Conservation (phyloP, 2,888 invertebrate genomes). For the Liopterus haemorrhoidalis region DNA sequence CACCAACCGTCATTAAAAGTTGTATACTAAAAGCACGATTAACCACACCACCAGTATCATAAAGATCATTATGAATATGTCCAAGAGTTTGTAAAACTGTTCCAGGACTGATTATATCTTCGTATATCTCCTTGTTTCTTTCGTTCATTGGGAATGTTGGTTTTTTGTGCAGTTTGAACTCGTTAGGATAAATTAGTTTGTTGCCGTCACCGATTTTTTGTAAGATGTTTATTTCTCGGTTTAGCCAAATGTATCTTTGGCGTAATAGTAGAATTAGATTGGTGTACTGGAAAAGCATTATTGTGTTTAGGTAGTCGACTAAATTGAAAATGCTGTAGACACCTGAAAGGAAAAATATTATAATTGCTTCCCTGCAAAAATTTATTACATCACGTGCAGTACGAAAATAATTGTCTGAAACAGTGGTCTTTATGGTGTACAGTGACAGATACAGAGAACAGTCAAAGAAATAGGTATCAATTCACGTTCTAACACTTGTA, state of each 20-base stretch:
- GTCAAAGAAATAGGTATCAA: no score
- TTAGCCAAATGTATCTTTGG: slow-evolving; percentile 32
- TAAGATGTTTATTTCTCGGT: slow-evolving; percentile 25
- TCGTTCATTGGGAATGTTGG: neutral
- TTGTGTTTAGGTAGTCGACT: slow-evolving; percentile 32
- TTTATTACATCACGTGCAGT: no score
- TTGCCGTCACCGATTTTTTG: slow-evolving; percentile 6
- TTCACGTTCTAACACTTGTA: no score
- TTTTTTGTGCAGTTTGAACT: neutral
- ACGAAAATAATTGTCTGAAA: no score
- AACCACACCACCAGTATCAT: slow-evolving; percentile 25
- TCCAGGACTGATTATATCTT: slow-evolving; percentile 1
- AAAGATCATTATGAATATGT: slow-evolving; percentile 30
- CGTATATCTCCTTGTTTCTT: neutral
- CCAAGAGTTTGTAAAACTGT: slow-evolving; percentile 16
- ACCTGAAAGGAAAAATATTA: slow-evolving; percentile 23
- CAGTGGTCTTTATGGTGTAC: no score
- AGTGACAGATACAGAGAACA: no score
- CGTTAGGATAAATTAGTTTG: neutral
- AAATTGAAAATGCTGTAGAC: slow-evolving; percentile 31
- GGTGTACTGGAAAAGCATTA: slow-evolving; percentile 32
- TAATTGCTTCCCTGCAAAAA: slow-evolving; percentile 25
- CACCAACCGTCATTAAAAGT: slow-evolving; percentile 27
- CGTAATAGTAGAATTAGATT: slow-evolving; percentile 29
- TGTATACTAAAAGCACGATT: slow-evolving; percentile 31